phyloP scores from a whole-genome alignment of 2,797 vertebrate genomes.

The Caiman crocodilus region DNA sequence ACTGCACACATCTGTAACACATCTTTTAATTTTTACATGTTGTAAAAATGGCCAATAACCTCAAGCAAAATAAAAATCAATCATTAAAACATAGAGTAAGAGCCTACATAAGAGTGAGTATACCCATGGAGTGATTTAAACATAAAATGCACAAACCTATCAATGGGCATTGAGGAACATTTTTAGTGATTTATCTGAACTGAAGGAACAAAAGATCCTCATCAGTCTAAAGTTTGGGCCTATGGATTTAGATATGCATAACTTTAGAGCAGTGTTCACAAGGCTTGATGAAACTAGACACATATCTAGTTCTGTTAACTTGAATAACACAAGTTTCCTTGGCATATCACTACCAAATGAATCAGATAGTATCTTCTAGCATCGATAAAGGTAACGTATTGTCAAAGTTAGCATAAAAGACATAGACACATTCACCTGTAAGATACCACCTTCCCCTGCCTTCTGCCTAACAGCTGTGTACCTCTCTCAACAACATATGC shows the following conservation, averaged over 20 bases:
- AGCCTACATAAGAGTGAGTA: too few relatives aligned
- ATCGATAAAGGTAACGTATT: too few relatives aligned
- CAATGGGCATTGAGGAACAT: background rate
- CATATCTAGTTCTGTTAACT: rapidly evolving
- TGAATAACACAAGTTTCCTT: rapidly evolving
- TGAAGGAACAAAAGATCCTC: background rate
- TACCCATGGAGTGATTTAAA: background rate
- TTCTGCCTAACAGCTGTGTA: too few relatives aligned
- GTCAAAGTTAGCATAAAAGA: background rate
- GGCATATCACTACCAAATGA: rapidly evolving
- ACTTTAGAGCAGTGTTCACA: background rate
- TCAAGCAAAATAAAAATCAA: background rate
- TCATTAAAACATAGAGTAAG: background rate
- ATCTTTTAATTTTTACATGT: rapidly evolving
- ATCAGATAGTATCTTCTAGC: too few relatives aligned
- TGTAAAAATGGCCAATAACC: rapidly evolving
- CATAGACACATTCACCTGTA: too few relatives aligned
- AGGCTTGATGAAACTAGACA: background rate
- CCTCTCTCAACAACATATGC: rapidly evolving
- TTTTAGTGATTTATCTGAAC: background rate
- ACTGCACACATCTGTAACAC: background rate
- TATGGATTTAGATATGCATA: rapidly evolving
- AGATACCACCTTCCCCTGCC: too few relatives aligned
- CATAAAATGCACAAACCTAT: background rate
- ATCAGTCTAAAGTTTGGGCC: rapidly evolving